Evolutionary conservation across 1,140 invertebrate genomes (phyloP), one percentile per base, ranked within the genome.

Genomic region (Ostrea denselamellosa): DNA sequence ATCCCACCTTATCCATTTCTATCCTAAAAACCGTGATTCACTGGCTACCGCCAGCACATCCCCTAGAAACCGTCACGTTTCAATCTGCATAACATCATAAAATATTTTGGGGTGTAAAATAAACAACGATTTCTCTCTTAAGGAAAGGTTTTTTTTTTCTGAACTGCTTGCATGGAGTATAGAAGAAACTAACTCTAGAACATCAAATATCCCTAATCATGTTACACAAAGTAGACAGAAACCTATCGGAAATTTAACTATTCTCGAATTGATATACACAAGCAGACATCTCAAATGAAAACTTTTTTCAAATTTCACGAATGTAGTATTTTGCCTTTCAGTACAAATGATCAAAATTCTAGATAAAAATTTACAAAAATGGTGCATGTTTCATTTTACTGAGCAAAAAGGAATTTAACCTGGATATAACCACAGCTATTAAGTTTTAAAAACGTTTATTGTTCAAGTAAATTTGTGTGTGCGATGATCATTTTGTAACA

Each of bases 301-400:
- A 25, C 17, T 25, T 77, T 28, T 77, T 2, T 77, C 14, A 25
- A 12, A 62, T 19, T 62, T n/a, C 14, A 62, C n/a, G 17, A n/a
- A 62, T 62, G 1, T 62, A 62, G 25, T 28, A 34, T 14, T 77
- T 77, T 77, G 22, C 68, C 68, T 77, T 28, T 44, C 17, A 28
- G 68, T 77, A 77, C 68, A 34, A 77, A 34, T 77, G 25, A 77
- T 77, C 68, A 77, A 77, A 77, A 77, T 77, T 17, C 25, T 77
- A 77, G 68, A 77, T 77, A 77, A 62, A 17, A 62, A 77, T 77
- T 77, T 34, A 25, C 17, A 28, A 77, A 71, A 77, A 77, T 28
- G 25, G 68, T 34, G 68, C 68, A 77, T 77, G 68, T 77, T 22
- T 77, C 68, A 77, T 77, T 22, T 77, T 77, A 77, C 58, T n/a